Evolutionary conservation across 2,113 vertebrate genomes (phyloP).

Genomic region (Colistium nudipinnis): DNA sequence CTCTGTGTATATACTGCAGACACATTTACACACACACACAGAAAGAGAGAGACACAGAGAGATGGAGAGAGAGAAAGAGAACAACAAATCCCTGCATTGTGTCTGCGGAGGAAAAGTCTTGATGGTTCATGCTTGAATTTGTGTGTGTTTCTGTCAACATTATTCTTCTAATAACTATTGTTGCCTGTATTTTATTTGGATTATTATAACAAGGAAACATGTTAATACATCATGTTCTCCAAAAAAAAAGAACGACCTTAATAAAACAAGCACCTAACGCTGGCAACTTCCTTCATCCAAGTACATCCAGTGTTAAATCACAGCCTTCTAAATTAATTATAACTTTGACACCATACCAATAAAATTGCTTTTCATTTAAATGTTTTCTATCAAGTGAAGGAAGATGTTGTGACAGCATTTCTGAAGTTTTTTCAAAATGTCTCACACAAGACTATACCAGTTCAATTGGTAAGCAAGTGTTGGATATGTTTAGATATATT

Average conservation of each 20-base stretch:
- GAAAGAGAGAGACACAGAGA: slow-evolving; percentile 9
- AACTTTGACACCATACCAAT: neutral
- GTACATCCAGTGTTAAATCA: too few species aligned
- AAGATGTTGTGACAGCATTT: neutral
- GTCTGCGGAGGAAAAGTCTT: neutral
- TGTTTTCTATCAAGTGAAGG: neutral
- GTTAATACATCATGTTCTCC: too few species aligned
- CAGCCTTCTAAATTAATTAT: too few species aligned
- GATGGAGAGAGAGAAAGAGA: neutral
- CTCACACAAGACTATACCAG: too few species aligned
- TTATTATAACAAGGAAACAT: neutral
- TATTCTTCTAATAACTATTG: neutral
- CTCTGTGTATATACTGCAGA: slow-evolving; percentile 40
- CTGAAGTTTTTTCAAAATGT: too few species aligned
- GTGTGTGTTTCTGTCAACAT: slow-evolving; percentile 7
- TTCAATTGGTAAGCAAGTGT: too few species aligned
- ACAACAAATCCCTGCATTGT: neutral
- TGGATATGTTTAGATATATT: too few species aligned
- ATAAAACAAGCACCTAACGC: too few species aligned
- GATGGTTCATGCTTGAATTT: neutral
- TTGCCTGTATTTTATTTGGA: neutral
- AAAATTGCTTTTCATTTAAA: too few species aligned
- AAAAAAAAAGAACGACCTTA: too few species aligned
- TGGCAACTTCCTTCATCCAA: too few species aligned
- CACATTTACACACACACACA: slow-evolving; percentile 2